Base-by-base conservation (phyloP, 2,113 vertebrate species). In the Trogon melanurus region DNA sequence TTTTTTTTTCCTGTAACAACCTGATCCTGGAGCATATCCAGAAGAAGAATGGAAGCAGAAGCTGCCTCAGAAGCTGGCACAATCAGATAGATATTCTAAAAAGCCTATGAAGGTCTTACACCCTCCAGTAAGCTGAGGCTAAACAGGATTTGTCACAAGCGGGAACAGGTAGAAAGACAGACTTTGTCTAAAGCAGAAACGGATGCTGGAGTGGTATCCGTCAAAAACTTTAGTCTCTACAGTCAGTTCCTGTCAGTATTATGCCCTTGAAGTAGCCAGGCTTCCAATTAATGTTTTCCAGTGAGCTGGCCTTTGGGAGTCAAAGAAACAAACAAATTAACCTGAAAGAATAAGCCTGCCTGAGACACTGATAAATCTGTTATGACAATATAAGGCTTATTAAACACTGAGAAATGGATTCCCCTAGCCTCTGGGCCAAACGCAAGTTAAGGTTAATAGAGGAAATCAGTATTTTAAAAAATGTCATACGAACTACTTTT, bases 311-410 rank as follows among this genome's bases (percentile, higher is more conserved):
- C 76, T 79, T 95, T 79, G 62, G 82, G 78, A 96, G 69, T 72
- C 78, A 92, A 95, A 91, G 88, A 96, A 95, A 94, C 84, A 93
- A 95, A 92, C 79, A 95, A 95, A 96, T 91, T 94, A 87, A 89
- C 89, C 96, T 93, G 84, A 84, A 88, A 92, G 73, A 96, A 85
- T 0, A 1, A 95, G 72, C 45, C 64, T 81, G 72, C 25, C 34
- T 73, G 66, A 62, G 70, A 92, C 64, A 50, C 66, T 87, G 92
- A 97, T 81, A 91, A 93, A 96, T 96, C 70, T 95, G 44, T 91
- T 95, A 90, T 76, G 94, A 95, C 93, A 94, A 76, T 44, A 17
- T 44, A 89, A 86, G 83, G 36, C 79, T 93, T 94, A 94, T 92
- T 97, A 95, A 96, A 92, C 73, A 91, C 41, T 34, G 56, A 88